phyloP scores from a whole-genome alignment of 2,797 vertebrate genomes.

The Parauchenoglanis punctatus region DNA sequence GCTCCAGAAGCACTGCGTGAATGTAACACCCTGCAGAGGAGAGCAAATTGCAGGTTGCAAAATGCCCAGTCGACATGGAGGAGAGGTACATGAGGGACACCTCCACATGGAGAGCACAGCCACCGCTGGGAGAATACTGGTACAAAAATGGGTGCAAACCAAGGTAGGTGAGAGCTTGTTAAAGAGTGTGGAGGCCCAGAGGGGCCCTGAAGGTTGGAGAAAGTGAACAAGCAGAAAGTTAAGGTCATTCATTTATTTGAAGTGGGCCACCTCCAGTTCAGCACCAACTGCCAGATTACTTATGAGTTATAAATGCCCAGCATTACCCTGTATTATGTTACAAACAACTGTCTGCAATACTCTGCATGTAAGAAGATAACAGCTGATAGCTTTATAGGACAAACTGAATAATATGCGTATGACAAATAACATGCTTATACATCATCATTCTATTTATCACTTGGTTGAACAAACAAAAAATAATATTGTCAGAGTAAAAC shows the following conservation, averaged over 20 bases:
- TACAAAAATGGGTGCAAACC: constrained; percentile 11
- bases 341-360: not conserved
- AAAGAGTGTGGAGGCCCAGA: constrained; percentile 8
- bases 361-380: not conserved
- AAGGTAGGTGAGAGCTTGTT: constrained; percentile 16
- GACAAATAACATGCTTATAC: not conserved
- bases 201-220: not conserved
- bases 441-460: not conserved
- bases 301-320: constrained; percentile 64
- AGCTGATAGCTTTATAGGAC: not conserved
- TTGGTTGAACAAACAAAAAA: not conserved
- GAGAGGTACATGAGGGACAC: constrained; percentile 20
- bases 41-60: constrained; percentile 51
- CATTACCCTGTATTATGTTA: not conserved
- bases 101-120: constrained; percentile 18
- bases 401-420: not conserved
- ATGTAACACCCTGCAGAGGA: constrained; percentile 49
- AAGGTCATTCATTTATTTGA: constrained; percentile 56
- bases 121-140: constrained; percentile 22
- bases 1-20: constrained; percentile 39
- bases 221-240: constrained; percentile 41
- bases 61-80: constrained; percentile 40
- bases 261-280: constrained; percentile 57
- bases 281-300: constrained; percentile 62
- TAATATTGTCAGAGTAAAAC: not conserved